Base-by-base conservation (phyloP, 2,113 vertebrate species). In the Nettapus auritus region DNA sequence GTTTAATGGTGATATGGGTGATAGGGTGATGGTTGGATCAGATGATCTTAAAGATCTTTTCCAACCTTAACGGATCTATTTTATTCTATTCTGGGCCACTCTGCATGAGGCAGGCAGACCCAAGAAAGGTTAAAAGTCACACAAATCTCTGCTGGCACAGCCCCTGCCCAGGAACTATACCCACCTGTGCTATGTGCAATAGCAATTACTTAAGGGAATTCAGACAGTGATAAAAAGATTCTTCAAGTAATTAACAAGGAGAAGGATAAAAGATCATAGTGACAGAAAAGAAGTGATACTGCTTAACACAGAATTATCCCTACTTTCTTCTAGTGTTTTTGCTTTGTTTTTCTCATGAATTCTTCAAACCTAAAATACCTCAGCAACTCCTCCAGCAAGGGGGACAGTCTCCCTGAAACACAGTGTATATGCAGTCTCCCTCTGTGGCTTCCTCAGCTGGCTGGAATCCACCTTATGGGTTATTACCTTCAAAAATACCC, bases 331-430 rank as follows among this genome's bases (percentile, higher is more conserved):
- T 70, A 23, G 20, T 42, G 26, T 2, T 6, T 0, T 8, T 38
- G 81, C 38, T 57, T 9, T 40, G 2, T 0, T 3, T 21, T 22
- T 0, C 22, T 80, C 10, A 46, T 29, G 19, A 63, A 68, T n/a
- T 6, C 38, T 66, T 11, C 57, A 80, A 29, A 66, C 7, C n/a
- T 60, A 48, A 22, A 81, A 48, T 20, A 48, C 46, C 33, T 31
- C 23, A 71, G 36, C 10, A 88, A 44, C 3, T 64, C 53, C 71
- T 81, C n/a, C 73, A 86, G 1, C 3, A 5, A 33, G 3, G 2
- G 7, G 8, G 3, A 70, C 14, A 78, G 31, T 31, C 13, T 53
- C 8, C 9, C 21, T 23, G 66, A 57, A 73, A 42, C 3, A 53
- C 48, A 73, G 4, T 26, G 19, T 14, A n/a, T 23, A 34, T 64